Base-by-base conservation (phyloP, 1,140 invertebrate species). In the Magallana ariakensis region DNA sequence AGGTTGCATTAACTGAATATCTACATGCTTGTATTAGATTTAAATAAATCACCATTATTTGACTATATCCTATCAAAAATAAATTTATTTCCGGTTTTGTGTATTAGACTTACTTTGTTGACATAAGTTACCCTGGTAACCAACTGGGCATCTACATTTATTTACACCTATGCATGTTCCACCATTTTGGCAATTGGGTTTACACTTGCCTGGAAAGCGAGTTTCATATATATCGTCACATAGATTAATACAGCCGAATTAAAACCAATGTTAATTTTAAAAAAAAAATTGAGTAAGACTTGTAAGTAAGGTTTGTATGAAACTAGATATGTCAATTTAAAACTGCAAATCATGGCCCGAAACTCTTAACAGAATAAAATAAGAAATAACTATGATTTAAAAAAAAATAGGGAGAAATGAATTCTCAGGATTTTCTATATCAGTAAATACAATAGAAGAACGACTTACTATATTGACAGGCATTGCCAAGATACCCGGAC, bases 401-500 rank as follows among this genome's bases (percentile, higher is more conserved):
- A 46, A 4, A 46, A 46, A 46, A 4, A 46, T 4, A 5, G 33
- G 33, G 33, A 1, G 5, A 46, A 46, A 46, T 46, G 2, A 46
- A 4, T 46, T 46, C 5, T 46, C 0, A 46, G 33, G 33, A 46
- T 46, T 46, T 46, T 46, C 33, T 1, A 4, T 46, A 4, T 46
- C 33, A 46, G 33, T 46, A 4, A 46, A 46, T 46, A 46, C 33
- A 46, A 46, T 46, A 46, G 2, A 46, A 80, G 13, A 80, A 56
- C 1, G 22, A 85, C 93, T 93, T 97, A 98, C 92, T 96, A 95
- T 16, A 97, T 97, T 97, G 90, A 81, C 93, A 93, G 33, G 91
- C 91, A 56, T 92, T 91, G 33, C 92, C 93, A 80, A 91, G 92
- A 86, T 90, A 93, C n/a, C 92, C 92, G 15, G 84, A 88, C 5